phyloP scores from a whole-genome alignment of 2,797 vertebrate genomes.

The Rhynchotus rufescens region DNA sequence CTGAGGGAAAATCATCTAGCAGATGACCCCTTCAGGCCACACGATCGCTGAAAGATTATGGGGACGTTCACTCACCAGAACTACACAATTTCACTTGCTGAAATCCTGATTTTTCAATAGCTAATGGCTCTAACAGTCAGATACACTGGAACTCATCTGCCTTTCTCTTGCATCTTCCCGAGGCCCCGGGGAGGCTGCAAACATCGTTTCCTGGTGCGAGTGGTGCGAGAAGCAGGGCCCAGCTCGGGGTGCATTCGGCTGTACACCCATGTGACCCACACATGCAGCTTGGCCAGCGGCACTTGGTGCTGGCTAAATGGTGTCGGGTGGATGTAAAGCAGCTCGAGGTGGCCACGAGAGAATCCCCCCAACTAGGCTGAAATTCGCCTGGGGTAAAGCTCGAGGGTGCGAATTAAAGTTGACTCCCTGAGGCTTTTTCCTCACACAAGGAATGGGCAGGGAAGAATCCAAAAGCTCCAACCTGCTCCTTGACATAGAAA shows the following conservation, averaged over 20 bases:
- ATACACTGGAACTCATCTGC: neutral
- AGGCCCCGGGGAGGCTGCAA: neutral
- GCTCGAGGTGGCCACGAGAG: neutral
- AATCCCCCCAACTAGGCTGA: neutral
- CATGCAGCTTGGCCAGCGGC: neutral
- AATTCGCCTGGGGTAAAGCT: neutral
- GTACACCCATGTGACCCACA: fast-evolving
- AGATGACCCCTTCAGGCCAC: neutral
- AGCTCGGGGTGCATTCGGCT: neutral
- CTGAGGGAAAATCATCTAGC: neutral
- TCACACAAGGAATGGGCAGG: neutral
- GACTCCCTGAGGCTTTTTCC: neutral
- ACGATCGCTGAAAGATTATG: neutral
- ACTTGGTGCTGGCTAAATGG: neutral
- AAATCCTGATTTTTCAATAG: neutral
- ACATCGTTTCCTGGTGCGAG: neutral
- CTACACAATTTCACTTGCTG: neutral
- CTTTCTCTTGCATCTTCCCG: neutral
- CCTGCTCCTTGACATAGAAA: neutral
- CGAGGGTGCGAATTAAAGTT: neutral
- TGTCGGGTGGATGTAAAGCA: neutral
- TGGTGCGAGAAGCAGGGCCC: neutral
- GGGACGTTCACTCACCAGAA: neutral
- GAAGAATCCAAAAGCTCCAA: neutral
- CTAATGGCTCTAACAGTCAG: neutral